phyloP scores from a whole-genome alignment of 1,140 invertebrate genomes.

The Platyscapa corneri region DNA sequence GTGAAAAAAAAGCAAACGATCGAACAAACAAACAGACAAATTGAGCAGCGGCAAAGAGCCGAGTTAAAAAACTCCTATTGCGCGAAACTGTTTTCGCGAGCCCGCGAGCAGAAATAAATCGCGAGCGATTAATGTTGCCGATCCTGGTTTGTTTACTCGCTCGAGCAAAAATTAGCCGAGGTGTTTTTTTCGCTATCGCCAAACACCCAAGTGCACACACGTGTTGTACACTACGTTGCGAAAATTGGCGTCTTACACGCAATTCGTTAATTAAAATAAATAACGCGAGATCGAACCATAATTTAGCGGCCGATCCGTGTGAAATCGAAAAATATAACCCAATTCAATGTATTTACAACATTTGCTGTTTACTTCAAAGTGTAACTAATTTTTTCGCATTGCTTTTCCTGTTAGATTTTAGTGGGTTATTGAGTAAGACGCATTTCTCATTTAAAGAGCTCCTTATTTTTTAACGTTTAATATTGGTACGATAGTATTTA shows the following conservation, averaged over 20 bases:
- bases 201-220: neutral
- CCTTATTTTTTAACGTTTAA: too few relatives aligned
- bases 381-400: neutral
- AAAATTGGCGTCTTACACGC: neutral
- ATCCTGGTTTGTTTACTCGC: neutral
- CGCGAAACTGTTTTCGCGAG: too few relatives aligned
- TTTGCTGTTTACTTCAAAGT: neutral
- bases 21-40: too few relatives aligned
- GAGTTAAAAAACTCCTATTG: too few relatives aligned
- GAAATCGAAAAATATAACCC: neutral
- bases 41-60: too few relatives aligned
- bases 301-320: neutral
- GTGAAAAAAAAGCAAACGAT: too few relatives aligned
- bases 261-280: neutral
- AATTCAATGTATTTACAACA: neutral
- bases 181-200: neutral
- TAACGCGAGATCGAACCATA: neutral
- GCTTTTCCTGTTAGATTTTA: too few relatives aligned
- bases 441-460: too few relatives aligned
- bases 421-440: too few relatives aligned
- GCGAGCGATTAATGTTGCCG: too few relatives aligned
- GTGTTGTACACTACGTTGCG: neutral
- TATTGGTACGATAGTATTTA: too few relatives aligned
- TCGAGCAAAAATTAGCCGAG: neutral
- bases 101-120: neutral